phyloP scores from a whole-genome alignment of 2,888 invertebrate genomes.

The Gastrophysa polygoni region DNA sequence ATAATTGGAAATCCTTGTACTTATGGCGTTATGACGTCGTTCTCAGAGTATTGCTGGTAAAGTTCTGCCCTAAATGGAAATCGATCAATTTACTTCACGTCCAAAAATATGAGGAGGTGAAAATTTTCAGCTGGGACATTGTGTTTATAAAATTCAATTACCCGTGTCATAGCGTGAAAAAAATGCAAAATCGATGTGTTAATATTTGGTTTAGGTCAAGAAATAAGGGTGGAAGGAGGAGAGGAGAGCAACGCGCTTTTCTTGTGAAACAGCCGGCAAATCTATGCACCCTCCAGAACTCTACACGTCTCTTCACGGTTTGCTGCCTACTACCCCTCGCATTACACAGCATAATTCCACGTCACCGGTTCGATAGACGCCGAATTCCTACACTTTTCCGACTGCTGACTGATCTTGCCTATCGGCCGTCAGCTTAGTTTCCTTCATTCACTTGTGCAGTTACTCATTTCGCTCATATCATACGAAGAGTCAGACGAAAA shows the following conservation, averaged over 20 bases:
- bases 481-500: too few relatives aligned
- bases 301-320: slow-evolving; percentile 56
- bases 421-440: too few relatives aligned
- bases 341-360: slow-evolving; percentile 56
- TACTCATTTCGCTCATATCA: too few relatives aligned
- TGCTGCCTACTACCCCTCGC: slow-evolving; percentile 57
- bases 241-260: slow-evolving; percentile 33
- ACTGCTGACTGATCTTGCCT: neutral
- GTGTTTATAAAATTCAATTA: neutral
- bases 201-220: slow-evolving; percentile 35
- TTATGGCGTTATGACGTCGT: too few relatives aligned
- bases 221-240: slow-evolving; percentile 18
- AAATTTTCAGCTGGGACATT: neutral
- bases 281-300: slow-evolving; percentile 58
- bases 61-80: too few relatives aligned
- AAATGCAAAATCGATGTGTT: slow-evolving; percentile 22
- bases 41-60: too few relatives aligned
- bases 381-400: slow-evolving; percentile 11
- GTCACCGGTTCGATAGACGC: slow-evolving; percentile 36
- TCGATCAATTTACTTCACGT: too few relatives aligned
- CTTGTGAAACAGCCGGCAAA: slow-evolving; percentile 57
- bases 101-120: too few relatives aligned
- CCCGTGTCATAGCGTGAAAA: neutral
- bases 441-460: too few relatives aligned
- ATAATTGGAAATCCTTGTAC: too few relatives aligned